Evolutionary conservation across 2,888 invertebrate species (phyloP), one percentile per base, ranked within the genome.

Genomic region (Synanthedon myopaeformis): DNA sequence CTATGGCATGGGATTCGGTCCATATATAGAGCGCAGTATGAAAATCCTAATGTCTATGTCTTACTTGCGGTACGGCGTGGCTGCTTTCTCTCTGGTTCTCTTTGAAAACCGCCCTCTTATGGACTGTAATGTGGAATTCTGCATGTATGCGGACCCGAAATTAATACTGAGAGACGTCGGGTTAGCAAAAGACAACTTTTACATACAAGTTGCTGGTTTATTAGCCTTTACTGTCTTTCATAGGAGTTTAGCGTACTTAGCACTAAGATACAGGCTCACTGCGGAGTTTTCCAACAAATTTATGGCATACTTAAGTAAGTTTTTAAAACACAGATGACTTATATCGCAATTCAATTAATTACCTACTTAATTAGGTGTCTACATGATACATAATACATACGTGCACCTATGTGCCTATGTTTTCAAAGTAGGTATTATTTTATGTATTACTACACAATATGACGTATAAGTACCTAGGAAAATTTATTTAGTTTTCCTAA

Each of bases 61-160:
- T 1, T 94, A 91, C 70, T 82, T 94, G 14, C 89, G 94, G 52
- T 93, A 91, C 67, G 91, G 92, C 0, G 84, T 94, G 54, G 89
- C 91, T 6, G 93, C 92, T 51, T 90, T 80, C 62, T 83, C 71
- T 1, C 64, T 89, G 1, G 77, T 93, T 0, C 85, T 94, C 55
- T 92, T 91, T 57, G 78, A 89, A 55, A 84, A 91, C 54, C 76
- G 94, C 5, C 80, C 78, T 1, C 69, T 79, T 0, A 79, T 94
- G 79, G 85, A 90, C 6, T 94, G 94, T 64, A 74, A 83, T 0
- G 72, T 81, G n/a, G 83, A 86, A 0, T 86, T 88, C 57, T 87
- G 87, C 49, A 62, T 89, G 0, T 92, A 92, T 68, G 88, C 91
- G 50, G 87, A 90, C 55, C 90, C 91, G 0, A 76, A 76, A 50